These are phyloP conservation scores for Cartodere bifasciata DNA, from an alignment of 2,888 invertebrate species.

Conservation along the genomic window DNA sequence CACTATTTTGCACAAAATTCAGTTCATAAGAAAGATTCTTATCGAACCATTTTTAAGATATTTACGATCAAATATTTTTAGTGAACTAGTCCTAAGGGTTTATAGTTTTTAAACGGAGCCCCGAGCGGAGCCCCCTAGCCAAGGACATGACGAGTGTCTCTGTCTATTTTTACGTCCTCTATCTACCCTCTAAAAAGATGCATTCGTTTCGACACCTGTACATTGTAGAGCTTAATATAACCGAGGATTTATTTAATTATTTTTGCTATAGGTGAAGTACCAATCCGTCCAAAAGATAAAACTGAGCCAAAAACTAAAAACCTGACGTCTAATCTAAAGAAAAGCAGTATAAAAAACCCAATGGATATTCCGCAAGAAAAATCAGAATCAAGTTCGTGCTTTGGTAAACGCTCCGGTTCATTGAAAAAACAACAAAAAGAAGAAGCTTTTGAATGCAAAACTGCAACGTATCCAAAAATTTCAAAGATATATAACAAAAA, in stretches of 20 bases:
- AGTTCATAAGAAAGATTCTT: too few species aligned
- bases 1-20: too few species aligned
- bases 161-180: too few species aligned
- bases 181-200: too few species aligned
- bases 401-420: conserved; percentile 31
- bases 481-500: conserved; percentile 23
- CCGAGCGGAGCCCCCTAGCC: too few species aligned
- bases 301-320: conserved; percentile 14
- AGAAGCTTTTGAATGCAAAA: conserved; percentile 21
- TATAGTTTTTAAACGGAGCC: too few species aligned
- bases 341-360: conserved; percentile 6
- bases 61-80: too few species aligned
- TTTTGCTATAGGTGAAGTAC: conserved; percentile 26
- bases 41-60: too few species aligned
- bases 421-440: conserved; percentile 26
- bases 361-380: conserved; percentile 9
- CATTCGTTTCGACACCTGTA: too few species aligned
- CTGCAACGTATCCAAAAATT: conserved; percentile 28
- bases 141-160: too few species aligned
- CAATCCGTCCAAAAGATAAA: conserved; percentile 25
- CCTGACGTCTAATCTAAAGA: conserved; percentile 8
- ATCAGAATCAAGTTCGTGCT: conserved; percentile 27
- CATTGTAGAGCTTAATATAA: background rate
- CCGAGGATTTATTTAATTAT: conserved; percentile 3
- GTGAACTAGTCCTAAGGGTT: too few species aligned